Conservation (phyloP, 1,140 invertebrate species). For the Lethrus apterus region DNA sequence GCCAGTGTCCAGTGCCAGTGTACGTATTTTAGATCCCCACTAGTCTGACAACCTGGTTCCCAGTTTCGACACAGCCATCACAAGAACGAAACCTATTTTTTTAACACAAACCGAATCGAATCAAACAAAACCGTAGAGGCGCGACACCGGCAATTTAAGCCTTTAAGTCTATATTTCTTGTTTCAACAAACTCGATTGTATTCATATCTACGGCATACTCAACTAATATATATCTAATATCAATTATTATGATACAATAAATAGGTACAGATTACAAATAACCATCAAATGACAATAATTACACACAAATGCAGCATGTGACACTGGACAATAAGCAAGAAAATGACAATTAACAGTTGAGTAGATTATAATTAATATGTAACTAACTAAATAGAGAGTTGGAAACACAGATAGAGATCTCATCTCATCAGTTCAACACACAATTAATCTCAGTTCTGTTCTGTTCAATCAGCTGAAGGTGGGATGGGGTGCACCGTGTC, state of each 20-base stretch:
- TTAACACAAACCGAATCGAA: constrained; percentile 30
- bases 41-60: constrained; percentile 35
- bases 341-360: constrained; percentile 38
- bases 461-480: constrained; percentile 12
- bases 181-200: background rate
- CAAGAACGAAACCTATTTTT: constrained; percentile 23
- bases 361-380: constrained; percentile 17
- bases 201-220: constrained; percentile 31
- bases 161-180: background rate
- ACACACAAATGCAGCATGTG: constrained; percentile 41
- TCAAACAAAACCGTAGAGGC: constrained; percentile 24
- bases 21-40: constrained; percentile 27
- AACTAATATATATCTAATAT: constrained; percentile 37
- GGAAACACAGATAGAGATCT: constrained; percentile 27
- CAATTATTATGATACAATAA: constrained; percentile 37
- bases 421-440: constrained; percentile 14
- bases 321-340: constrained; percentile 43
- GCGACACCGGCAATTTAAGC: background rate
- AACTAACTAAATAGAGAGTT: constrained; percentile 28
- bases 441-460: constrained; percentile 3
- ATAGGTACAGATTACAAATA: constrained; percentile 39
- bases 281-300: constrained; percentile 41
- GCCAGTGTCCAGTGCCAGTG: constrained; percentile 35
- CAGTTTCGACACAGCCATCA: constrained; percentile 32
- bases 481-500: constrained; percentile 19